A percentile compares a stretch with the other conserved stretches of the same genome.
Evolutionary conservation across 1,140 invertebrate genomes (phyloP).

Genomic region (Doryteuthis pealeii): DNA sequence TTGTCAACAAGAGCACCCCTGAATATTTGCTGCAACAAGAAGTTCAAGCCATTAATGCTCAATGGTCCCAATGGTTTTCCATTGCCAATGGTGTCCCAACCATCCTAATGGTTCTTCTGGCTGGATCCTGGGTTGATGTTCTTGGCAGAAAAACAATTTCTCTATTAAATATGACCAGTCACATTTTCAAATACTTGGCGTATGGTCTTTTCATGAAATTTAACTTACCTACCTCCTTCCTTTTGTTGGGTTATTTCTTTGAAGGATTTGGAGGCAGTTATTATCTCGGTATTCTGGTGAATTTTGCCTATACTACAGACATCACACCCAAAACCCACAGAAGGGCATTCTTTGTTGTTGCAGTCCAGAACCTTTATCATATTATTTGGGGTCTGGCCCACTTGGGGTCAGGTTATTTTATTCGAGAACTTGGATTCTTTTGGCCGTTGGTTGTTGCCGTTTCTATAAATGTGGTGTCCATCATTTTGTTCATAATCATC

Average conservation of each 20-base stretch:
- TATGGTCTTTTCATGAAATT: slow-evolving; percentile 15
- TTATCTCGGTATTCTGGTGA: slow-evolving; percentile 4
- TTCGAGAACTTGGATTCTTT: slow-evolving; percentile 17
- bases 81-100: slow-evolving; percentile 19
- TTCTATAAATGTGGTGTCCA: background rate
- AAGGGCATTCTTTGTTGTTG: slow-evolving; percentile 17
- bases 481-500: slow-evolving; percentile 18
- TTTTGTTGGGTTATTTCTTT: slow-evolving; percentile 13
- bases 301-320: slow-evolving; percentile 20
- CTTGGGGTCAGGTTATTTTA: slow-evolving; percentile 20
- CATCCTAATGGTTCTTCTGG: slow-evolving; percentile 16
- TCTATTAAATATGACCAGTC: slow-evolving; percentile 5
- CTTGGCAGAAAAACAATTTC: slow-evolving; percentile 23
- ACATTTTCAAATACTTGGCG: slow-evolving; percentile 12
- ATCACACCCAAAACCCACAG: slow-evolving; percentile 17
- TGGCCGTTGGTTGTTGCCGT: slow-evolving; percentile 15
- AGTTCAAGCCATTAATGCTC: slow-evolving; percentile 5
- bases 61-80: slow-evolving; percentile 6
- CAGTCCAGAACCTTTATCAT: slow-evolving; percentile 6
- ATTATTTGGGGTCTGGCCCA: slow-evolving; percentile 10
- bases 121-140: slow-evolving; percentile 19
- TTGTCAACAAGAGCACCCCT: background rate
- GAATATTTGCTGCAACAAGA: background rate
- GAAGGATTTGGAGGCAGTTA: slow-evolving; percentile 17
- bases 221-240: background rate